Evolutionary conservation across 1,140 invertebrate genomes (phyloP).

Genomic region (Drosophila neocordata): DNA sequence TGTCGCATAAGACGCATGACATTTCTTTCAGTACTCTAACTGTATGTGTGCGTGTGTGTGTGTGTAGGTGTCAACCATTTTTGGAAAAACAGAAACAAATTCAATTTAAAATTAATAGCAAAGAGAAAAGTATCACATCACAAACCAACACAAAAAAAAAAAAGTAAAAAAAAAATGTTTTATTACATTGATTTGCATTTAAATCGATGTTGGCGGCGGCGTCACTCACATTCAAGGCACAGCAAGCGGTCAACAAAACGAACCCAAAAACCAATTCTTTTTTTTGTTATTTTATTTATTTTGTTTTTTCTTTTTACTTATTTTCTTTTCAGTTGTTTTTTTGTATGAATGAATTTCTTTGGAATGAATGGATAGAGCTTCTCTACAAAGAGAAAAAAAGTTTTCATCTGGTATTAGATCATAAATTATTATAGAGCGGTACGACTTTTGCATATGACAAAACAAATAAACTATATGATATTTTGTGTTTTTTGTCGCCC

Average conservation of each 20-base stretch:
- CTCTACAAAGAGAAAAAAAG: constrained; percentile 27
- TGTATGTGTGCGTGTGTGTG: neutral
- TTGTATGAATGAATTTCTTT: constrained; percentile 47
- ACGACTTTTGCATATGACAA: constrained; percentile 64
- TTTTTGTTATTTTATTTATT: constrained; percentile 27
- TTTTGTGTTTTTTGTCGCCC: constrained; percentile 28
- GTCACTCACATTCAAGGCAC: constrained; percentile 51
- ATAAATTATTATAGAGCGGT: constrained; percentile 59
- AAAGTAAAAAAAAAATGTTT: constrained; percentile 69
- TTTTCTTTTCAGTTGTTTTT: constrained; percentile 15
- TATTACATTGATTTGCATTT: constrained; percentile 81
- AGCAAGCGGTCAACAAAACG: constrained; percentile 64
- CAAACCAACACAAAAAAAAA: constrained; percentile 41
- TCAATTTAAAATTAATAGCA: constrained; percentile 73
- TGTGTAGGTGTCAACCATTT: constrained; percentile 58
- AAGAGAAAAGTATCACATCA: constrained; percentile 31
- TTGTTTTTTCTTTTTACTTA: neutral
- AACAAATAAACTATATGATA: constrained; percentile 53
- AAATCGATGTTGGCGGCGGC: constrained; percentile 71
- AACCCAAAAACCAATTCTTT: constrained; percentile 57
- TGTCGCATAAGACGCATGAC: constrained; percentile 25
- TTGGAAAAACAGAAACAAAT: constrained; percentile 29
- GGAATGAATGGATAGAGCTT: constrained; percentile 20
- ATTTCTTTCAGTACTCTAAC: neutral
- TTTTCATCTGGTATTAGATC: constrained; percentile 69